Percentiles rank a stretch among this genome's conserved stretches.
These are phyloP conservation scores for Amphipyra berbera DNA, from an alignment of 2,888 invertebrate species.

Conservation along the genomic window DNA sequence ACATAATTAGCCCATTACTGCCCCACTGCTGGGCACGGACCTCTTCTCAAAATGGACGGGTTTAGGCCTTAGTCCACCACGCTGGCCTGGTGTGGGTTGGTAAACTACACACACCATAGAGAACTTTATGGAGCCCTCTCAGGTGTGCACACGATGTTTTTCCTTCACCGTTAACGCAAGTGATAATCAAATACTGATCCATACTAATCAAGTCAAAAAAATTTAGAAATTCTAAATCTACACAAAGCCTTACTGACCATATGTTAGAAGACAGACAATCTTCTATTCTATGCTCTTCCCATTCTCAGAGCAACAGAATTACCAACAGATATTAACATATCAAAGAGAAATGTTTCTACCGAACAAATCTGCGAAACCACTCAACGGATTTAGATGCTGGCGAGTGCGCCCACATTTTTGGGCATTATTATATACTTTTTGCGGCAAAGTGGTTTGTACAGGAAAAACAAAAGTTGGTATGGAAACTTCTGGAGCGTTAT, in stretches of 20 bases:
- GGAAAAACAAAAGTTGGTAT: conserved; percentile 48
- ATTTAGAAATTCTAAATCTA: no score
- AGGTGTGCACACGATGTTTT: no score
- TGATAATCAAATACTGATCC: no score
- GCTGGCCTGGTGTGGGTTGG: no score
- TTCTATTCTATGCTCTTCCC: background rate
- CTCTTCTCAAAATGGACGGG: no score
- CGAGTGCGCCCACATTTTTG: conserved; percentile 42
- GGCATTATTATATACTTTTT: conserved; percentile 49
- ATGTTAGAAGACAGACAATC: background rate
- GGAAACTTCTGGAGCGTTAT: conserved; percentile 31
- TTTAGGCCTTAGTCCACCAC: no score
- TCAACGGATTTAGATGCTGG: conserved; percentile 45
- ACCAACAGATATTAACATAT: conserved; percentile 39
- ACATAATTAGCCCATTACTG: no score
- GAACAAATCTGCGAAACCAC: conserved; percentile 45
- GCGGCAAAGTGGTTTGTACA: conserved; percentile 41
- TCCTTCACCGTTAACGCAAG: no score
- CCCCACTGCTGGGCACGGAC: no score
- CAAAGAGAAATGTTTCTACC: conserved; percentile 39
- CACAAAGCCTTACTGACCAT: background rate
- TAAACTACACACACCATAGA: no score
- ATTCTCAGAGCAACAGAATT: conserved; percentile 19
- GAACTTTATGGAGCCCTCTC: no score
- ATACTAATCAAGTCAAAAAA: no score